A percentile compares a stretch with the other conserved stretches of the same genome.
phyloP scores from a whole-genome alignment of 2,113 vertebrate species.

The Stomatorhinus ivindoensis region DNA sequence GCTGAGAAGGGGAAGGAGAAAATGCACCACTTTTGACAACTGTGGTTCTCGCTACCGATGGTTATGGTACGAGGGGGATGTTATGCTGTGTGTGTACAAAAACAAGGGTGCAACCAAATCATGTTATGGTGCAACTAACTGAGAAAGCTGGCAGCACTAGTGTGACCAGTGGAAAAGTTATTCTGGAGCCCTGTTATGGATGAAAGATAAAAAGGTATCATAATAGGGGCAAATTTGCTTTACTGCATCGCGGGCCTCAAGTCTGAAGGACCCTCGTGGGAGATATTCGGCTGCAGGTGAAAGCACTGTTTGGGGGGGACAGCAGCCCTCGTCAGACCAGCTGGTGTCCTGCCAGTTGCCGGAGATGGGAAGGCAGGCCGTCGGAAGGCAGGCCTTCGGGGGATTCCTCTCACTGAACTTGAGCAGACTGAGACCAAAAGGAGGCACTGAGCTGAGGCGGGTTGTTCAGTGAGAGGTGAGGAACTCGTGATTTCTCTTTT shows the following conservation, averaged over 20 bases:
- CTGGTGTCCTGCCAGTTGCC: not conserved
- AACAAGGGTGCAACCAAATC: too few species aligned
- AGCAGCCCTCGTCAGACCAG: not conserved
- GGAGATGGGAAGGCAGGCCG: not conserved
- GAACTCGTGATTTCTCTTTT: constrained; percentile 28
- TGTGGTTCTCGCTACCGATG: too few species aligned
- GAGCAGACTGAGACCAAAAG: not conserved
- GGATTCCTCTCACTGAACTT: not conserved
- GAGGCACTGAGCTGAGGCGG: constrained; percentile 29
- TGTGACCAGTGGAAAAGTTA: not conserved
- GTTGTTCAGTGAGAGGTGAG: constrained; percentile 39
- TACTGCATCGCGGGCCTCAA: not conserved
- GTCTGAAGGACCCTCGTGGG: not conserved
- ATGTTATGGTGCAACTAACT: too few species aligned
- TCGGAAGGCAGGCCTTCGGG: not conserved
- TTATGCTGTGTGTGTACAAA: too few species aligned
- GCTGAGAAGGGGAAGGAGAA: too few species aligned
- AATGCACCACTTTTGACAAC: too few species aligned
- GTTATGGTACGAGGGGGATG: too few species aligned
- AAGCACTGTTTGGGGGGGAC: not conserved
- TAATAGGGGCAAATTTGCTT: not conserved
- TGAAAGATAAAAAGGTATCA: not conserved
- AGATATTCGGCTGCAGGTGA: not conserved
- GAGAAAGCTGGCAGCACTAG: too few species aligned
- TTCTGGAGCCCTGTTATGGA: not conserved